Base-by-base conservation (phyloP, 1,140 invertebrate genomes). In the Drosophila azteca region DNA sequence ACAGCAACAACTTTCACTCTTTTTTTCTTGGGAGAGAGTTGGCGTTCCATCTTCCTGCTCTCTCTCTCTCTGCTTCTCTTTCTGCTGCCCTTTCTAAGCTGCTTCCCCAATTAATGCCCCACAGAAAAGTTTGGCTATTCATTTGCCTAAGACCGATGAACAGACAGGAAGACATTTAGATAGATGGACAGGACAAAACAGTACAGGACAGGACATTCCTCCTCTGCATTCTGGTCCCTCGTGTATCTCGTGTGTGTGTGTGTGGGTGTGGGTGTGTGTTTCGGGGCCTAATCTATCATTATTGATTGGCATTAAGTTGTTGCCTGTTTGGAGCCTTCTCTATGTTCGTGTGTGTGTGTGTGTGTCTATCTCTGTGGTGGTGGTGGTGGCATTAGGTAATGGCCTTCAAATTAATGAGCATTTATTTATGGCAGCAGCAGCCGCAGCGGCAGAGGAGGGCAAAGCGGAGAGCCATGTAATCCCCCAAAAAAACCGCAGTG, bases 291-390 rank as follows among this genome's bases (percentile, higher is more conserved):
- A 88, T 88, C 83, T 78, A 88, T 88, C 83, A 88, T 83, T 88
- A 88, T 88, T 88, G 83, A 88, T 88, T 88, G 83, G 79, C 83
- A 87, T 82, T 64, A 68, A 79, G 63, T 64, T 77, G 62, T 79
- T 55, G 35, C 9, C 31, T 9, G 31, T 31, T 0, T 31, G 31
- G 17, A 20, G 0, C 17, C 17, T 20, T n/a, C n/a, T n/a, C n/a
- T n/a, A n/a, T n/a, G n/a, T n/a, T n/a, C n/a, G n/a, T n/a, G n/a
- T n/a, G n/a, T n/a, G n/a, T n/a, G n/a, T n/a, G n/a, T n/a, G n/a
- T n/a, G n/a, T n/a, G n/a, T n/a, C 31, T 11, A 35, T 9, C 49
- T 46, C 24, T 53, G 41, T 74, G 44, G 45, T 43, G 57, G 49
- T 48, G 46, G 46, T 41, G 22, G 50, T 22, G 51, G 52, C 45